These are phyloP conservation scores for Aricia artaxerxes DNA, from an alignment of 2,888 invertebrate genomes.

Conservation along the genomic window DNA sequence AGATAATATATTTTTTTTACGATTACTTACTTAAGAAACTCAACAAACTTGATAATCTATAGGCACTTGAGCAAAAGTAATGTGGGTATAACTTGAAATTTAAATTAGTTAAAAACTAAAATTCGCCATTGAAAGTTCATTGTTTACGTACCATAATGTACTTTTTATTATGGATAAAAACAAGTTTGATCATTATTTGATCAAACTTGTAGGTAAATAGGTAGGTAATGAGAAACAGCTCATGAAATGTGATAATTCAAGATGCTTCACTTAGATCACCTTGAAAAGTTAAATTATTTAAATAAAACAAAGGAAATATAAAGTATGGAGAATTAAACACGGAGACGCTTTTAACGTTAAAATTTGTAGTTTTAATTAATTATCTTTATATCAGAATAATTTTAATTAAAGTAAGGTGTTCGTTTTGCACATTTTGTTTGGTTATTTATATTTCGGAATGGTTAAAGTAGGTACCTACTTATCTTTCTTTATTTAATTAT, in stretches of 20 bases:
- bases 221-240: no score
- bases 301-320: conserved; percentile 25
- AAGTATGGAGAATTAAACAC: neutral
- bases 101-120: no score
- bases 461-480: neutral
- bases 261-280: neutral
- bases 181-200: no score
- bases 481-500: neutral
- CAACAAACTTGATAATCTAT: neutral
- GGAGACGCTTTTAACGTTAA: neutral
- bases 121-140: no score
- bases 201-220: no score
- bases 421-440: conserved; percentile 28
- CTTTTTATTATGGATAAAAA: no score
- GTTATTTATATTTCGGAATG: neutral
- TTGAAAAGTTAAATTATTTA: conserved; percentile 1
- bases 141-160: no score
- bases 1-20: neutral
- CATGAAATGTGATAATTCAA: neutral
- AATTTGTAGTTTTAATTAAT: conserved; percentile 29
- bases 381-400: conserved; percentile 23
- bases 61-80: neutral
- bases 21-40: neutral
- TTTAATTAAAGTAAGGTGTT: conserved; percentile 29
- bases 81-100: no score